Conservation (phyloP, 2,888 invertebrate genomes). For the Tetragonisca angustula region DNA sequence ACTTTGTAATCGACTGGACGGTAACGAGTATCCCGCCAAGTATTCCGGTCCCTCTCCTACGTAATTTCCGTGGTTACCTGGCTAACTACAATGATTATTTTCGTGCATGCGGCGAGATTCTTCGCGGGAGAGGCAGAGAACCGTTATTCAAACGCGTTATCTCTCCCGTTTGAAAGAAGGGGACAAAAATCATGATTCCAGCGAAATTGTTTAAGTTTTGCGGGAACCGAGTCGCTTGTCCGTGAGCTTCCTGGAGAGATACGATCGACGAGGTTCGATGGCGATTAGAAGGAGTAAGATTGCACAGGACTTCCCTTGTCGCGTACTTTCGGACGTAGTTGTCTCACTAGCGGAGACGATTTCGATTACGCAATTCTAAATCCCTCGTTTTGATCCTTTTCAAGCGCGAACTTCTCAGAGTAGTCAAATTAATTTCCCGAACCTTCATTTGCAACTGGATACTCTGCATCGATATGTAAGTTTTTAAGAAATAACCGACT, state of each 20-base stretch:
- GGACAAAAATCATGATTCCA: neutral
- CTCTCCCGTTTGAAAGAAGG: neutral
- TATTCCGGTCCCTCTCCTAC: neutral
- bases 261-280: neutral
- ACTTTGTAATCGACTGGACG: conserved; percentile 13
- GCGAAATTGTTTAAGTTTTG: neutral
- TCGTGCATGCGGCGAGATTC: neutral
- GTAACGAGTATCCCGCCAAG: neutral
- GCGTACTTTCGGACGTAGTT: neutral
- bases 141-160: conserved; percentile 12
- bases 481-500: neutral
- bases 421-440: neutral
- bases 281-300: neutral
- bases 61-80: conserved; percentile 21
- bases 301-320: neutral
- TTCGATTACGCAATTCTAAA: neutral
- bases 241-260: neutral
- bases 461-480: neutral
- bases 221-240: neutral
- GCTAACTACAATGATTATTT: conserved; percentile 17
- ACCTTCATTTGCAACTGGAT: neutral
- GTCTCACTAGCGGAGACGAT: neutral
- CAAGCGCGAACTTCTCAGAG: neutral
- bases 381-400: neutral
- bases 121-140: neutral